These are phyloP conservation scores for Rhagoletis zephyria DNA, from an alignment of 1,140 invertebrate genomes.

Conservation along the genomic window DNA sequence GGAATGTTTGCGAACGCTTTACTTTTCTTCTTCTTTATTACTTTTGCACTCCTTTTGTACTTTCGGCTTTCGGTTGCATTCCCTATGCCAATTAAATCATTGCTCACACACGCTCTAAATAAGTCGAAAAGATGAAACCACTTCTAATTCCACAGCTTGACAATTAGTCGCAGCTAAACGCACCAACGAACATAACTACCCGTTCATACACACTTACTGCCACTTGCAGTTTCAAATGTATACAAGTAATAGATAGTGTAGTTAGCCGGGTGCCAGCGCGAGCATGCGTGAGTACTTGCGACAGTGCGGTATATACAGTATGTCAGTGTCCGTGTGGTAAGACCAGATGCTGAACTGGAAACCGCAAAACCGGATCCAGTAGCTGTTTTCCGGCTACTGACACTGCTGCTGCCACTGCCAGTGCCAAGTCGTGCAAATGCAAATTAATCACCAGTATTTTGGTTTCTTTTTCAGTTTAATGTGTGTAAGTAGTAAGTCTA, in stretches of 20 bases:
- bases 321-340: constrained; percentile 45
- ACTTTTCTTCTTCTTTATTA: neutral
- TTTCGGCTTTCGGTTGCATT: constrained; percentile 33
- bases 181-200: neutral
- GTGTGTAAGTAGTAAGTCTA: too few relatives aligned
- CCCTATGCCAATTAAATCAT: constrained; percentile 44
- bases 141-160: constrained; percentile 21
- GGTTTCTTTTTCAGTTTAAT: neutral
- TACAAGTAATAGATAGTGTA: neutral
- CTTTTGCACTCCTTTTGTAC: constrained; percentile 12
- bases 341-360: constrained; percentile 38
- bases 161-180: constrained; percentile 46
- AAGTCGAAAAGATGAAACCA: constrained; percentile 38
- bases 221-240: neutral
- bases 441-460: constrained; percentile 45
- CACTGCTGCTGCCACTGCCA: neutral
- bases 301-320: constrained; percentile 9
- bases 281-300: constrained; percentile 28
- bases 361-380: constrained; percentile 49
- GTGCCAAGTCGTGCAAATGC: constrained; percentile 36
- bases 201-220: neutral
- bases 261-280: constrained; percentile 7
- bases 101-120: constrained; percentile 45
- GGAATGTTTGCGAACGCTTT: neutral
- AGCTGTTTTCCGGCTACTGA: constrained; percentile 31